Conservation (phyloP, 2,113 vertebrate genomes). For the Lamprotornis superbus region DNA sequence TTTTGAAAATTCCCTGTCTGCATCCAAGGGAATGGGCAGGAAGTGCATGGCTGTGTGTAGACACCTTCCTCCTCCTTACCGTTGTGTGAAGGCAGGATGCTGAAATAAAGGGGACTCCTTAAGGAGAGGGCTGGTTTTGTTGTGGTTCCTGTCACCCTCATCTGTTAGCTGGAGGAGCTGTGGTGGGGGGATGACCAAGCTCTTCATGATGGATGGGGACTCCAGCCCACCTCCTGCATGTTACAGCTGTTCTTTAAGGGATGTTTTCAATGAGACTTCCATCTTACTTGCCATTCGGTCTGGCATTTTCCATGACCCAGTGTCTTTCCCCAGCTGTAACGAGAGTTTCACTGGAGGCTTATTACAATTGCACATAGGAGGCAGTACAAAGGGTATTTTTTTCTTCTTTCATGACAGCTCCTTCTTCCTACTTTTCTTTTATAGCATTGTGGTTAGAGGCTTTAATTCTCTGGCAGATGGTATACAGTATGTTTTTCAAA, state of each 20-base stretch:
- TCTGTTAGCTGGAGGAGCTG: not conserved
- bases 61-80: not conserved
- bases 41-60: not conserved
- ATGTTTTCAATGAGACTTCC: not conserved
- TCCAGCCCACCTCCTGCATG: not conserved
- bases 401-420: not conserved
- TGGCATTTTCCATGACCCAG: not conserved
- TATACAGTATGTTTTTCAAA: not conserved
- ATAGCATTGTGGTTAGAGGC: not conserved
- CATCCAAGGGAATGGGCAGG: not conserved
- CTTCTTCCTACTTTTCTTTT: not conserved
- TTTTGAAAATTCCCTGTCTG: not conserved
- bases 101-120: not conserved
- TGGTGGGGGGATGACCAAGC: not conserved
- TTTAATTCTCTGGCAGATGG: not conserved
- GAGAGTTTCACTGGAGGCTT: not conserved
- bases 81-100: not conserved
- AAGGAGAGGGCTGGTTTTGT: not conserved
- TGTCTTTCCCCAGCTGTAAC: not conserved
- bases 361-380: not conserved
- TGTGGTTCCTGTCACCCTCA: not conserved
- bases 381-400: not conserved
- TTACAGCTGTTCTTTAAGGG: not conserved
- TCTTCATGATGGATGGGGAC: not conserved
- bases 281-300: fast-evolving